Evolutionary conservation across 2,888 invertebrate genomes (phyloP).

Genomic region (Xylota segnis): DNA sequence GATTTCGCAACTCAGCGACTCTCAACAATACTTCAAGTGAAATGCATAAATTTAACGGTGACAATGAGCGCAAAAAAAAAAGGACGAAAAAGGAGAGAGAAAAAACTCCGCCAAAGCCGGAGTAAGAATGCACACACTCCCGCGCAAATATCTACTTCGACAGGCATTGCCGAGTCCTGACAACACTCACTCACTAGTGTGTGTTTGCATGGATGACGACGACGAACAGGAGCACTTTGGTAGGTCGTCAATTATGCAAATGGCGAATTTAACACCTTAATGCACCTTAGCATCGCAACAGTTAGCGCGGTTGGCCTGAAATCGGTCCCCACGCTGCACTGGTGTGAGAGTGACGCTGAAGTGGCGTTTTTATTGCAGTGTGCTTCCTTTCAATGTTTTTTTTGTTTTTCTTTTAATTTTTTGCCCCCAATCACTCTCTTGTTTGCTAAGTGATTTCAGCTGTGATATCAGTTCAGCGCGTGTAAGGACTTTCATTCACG

Average conservation of each 20-base stretch:
- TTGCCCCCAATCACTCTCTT: conserved; percentile 51
- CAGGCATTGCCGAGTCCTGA: conserved; percentile 25
- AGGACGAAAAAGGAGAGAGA: conserved; percentile 14
- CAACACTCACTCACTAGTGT: conserved; percentile 41
- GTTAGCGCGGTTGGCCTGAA: conserved; percentile 57
- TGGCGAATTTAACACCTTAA: conserved; percentile 77
- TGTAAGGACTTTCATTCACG: conserved; percentile 11
- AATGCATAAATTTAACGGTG: conserved; percentile 74
- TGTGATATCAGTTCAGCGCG: conserved; percentile 39
- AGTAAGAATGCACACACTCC: conserved; percentile 51
- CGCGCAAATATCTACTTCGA: conserved; percentile 21
- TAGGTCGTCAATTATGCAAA: conserved; percentile 77
- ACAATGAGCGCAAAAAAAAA: conserved; percentile 53
- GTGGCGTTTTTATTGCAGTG: conserved; percentile 62
- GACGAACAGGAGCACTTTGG: conserved; percentile 70
- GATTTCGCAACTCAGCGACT: conserved; percentile 69
- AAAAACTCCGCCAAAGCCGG: conserved; percentile 13
- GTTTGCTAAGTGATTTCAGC: conserved; percentile 68
- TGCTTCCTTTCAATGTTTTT: conserved; percentile 13
- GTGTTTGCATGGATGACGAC: conserved; percentile 45
- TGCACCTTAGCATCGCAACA: conserved; percentile 72
- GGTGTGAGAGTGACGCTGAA: conserved; percentile 2
- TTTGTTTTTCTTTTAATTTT: conserved; percentile 9
- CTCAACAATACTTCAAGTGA: conserved; percentile 72
- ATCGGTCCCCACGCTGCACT: conserved; percentile 19